Base-by-base conservation (phyloP, 1,140 invertebrate genomes). In the Zaprionus capensis region DNA sequence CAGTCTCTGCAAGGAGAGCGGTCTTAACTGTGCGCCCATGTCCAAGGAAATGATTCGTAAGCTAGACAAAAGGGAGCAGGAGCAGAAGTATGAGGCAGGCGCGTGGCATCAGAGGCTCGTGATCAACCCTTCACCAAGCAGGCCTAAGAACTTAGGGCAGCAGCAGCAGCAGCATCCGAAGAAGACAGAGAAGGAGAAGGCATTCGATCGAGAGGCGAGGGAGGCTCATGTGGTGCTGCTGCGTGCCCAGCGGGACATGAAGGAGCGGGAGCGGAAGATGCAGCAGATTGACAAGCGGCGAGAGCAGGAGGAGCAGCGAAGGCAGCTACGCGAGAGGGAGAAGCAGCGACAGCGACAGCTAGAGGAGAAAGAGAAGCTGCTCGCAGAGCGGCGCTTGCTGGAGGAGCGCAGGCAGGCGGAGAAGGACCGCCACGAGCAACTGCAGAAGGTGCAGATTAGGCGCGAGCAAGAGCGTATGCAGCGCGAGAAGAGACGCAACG, bases 391-490 rank as follows among this genome's bases (percentile, higher is more conserved):
- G 6, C 46, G 22, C 3, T 24, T 65, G 22, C 12, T 49, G 4
- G 26, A n/a, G 9, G 59, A 65, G 5, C 61, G 53, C 4, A 5
- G 5, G 6, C 11, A 12, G 4, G 57, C 24, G 28, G 26, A 56
- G 15, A 46, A 24, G 11, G 76, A 70, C 1, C 44, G 15, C 7
- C 46, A 31, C 12, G 31, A 65, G 9, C 55, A 36, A 1, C 11
- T 65, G n/a, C 28, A 28, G 7, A 53, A 36, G 12, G 76, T 78
- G 6, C 55, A 75, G 15, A 56, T 61, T 9, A 46, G 49, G 15
- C 55, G 76, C 2, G 61, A 75, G n/a, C 44, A 71, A 17, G 76
- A 78, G 65, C 61, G 72, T 3, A 3, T 9, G n/a, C 17, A 36
- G 2, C 56, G 62, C 4, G 59, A 65, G 31, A 44, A 7, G 2